Evolutionary conservation across 2,797 vertebrate genomes (phyloP), one percentile per base, ranked within the genome.

Genomic region (Premnoplex brunnescens): DNA sequence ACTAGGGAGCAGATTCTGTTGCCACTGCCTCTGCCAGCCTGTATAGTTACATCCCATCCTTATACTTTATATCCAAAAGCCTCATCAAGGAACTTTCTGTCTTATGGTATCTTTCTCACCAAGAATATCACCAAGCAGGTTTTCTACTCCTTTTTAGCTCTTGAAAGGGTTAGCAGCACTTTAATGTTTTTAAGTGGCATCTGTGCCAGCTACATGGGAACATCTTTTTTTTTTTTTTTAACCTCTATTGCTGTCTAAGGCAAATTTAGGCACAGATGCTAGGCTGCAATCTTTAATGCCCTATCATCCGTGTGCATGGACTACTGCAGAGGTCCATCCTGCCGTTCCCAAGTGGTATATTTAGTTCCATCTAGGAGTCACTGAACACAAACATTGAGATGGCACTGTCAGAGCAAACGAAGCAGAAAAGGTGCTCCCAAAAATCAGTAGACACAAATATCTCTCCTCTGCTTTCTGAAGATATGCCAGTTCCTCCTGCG

Each of bases 401-500:
- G 36, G 59, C 90, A 48, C 77, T 36, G 84, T 91, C 52, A 71
- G 80, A 93, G 88, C 56, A 95, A 96, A 96, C 74, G 91, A 96
- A 92, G 93, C 81, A 83, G 93, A 94, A 95, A 89, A 94, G 92
- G 55, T 92, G 49, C 56, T 94, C 92, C 94, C 92, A 67, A 94
- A 91, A 85, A 88, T 62, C 88, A 87, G 88, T 76, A 71, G 92
- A 92, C 88, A 91, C 86, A 91, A 95, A 89, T 91, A 64, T 52
- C 84, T 91, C 76, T 83, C 77, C 82, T 88, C 91, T 75, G 91
- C 71, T 93, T 94, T 77, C 93, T 93, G 93, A 94, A 91, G 63
- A 81, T 90, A 54, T 87, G 94, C 96, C 95, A 95, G 78, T 74
- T 95, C 95, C 96, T 96, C 94, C 96, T 95, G 96, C 49, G 96